Percentiles rank a stretch among this genome's conserved stretches.
phyloP scores from a whole-genome alignment of 2,888 invertebrate genomes.

The Portevinia maculata region DNA sequence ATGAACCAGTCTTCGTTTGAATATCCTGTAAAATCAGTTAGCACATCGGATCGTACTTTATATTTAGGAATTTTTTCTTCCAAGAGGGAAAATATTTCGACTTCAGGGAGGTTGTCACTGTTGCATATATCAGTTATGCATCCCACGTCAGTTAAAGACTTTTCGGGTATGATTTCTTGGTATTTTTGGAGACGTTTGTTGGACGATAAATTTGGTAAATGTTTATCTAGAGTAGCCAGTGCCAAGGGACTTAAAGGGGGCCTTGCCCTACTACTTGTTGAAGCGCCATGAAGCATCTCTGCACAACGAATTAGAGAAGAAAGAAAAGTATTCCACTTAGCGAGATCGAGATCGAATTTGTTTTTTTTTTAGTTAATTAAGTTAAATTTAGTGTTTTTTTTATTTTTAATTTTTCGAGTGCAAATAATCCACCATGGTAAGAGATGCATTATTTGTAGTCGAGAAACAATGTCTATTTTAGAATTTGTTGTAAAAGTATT shows the following conservation, averaged over 20 bases:
- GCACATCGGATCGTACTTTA: constrained; percentile 95
- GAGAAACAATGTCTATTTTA: constrained; percentile 49
- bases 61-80: constrained; percentile 98
- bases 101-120: constrained; percentile 95
- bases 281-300: constrained; percentile 75
- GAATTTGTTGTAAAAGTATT: constrained; percentile 52
- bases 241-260: constrained; percentile 82
- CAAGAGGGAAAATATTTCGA: constrained; percentile 96
- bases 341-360: constrained; percentile 66
- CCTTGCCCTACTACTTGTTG: constrained; percentile 78
- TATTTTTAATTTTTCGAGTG: constrained; percentile 53
- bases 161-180: constrained; percentile 75
- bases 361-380: constrained; percentile 21
- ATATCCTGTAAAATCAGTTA: constrained; percentile 94
- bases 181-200: constrained; percentile 79
- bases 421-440: constrained; percentile 57
- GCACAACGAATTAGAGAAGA: constrained; percentile 72
- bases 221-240: constrained; percentile 82
- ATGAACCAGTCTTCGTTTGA: constrained; percentile 92
- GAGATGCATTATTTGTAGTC: constrained; percentile 64
- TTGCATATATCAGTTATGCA: constrained; percentile 88
- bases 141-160: constrained; percentile 80
- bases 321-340: constrained; percentile 73
- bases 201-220: constrained; percentile 81
- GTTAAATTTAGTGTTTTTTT: constrained; percentile 42